These are phyloP conservation scores for Capreolus pygargus DNA, from an alignment of 2,113 vertebrate genomes.

Conservation along the genomic window DNA sequence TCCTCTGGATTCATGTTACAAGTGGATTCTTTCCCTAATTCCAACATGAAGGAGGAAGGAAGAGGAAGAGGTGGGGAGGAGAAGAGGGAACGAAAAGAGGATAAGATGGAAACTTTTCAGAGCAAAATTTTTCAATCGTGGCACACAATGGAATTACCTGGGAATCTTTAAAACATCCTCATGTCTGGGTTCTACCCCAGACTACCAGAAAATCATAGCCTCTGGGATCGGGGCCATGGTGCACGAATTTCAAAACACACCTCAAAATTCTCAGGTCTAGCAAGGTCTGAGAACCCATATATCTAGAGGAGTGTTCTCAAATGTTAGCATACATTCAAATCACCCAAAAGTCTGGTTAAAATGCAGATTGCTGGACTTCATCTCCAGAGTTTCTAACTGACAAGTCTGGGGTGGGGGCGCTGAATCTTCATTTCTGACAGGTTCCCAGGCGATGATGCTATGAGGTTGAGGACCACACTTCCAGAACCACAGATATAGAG, in stretches of 20 bases:
- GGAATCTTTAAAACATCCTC: not conserved
- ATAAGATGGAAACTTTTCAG: not conserved
- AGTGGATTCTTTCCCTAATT: not conserved
- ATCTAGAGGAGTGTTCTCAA: not conserved
- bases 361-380: not conserved
- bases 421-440: not conserved
- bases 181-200: not conserved
- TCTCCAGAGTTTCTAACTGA: not conserved
- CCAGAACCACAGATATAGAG: not conserved
- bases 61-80: not conserved
- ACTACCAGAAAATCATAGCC: not conserved
- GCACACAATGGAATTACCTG: not conserved
- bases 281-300: not conserved
- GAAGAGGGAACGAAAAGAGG: not conserved
- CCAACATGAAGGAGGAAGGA: not conserved
- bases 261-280: not conserved
- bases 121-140: not conserved
- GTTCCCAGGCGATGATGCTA: not conserved
- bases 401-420: accelerated
- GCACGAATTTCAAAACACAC: not conserved
- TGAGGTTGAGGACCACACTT: not conserved
- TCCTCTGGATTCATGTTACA: not conserved
- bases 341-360: not conserved
- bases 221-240: no score
- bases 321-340: not conserved